Base-by-base conservation (phyloP, 2,113 vertebrate species). In the Lepisosteus oculatus region DNA sequence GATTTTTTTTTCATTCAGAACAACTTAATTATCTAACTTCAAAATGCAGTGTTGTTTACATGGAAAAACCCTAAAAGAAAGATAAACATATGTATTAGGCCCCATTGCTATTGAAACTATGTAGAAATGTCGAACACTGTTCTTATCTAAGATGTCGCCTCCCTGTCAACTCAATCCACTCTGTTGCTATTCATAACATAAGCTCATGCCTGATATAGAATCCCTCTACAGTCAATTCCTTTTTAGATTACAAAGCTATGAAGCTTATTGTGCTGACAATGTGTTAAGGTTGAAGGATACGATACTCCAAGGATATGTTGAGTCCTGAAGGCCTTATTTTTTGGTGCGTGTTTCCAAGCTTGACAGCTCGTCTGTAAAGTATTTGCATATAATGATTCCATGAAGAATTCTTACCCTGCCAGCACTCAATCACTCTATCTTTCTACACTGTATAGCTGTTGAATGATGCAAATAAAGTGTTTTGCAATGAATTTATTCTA, bases 361-460 rank as follows among this genome's bases (percentile, higher is more conserved):
- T 44, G 56, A 68, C 72, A 73, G 72, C 72, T 43, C 72, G 64
- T 56, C 65, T 17, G 43, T 57, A 54, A 42, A 45, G n/a, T 56
- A 54, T 55, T 54, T 62, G 43, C 65, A 61, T 67, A 54, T 54
- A 61, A 61, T 12, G 15, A 73, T 13, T 68, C 72, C 65, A 47
- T 55, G 14, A 43, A 15, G 68, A 56, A 11, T 14, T 3, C 8
- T 8, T 57, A 12, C 13, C 11, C 12, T 43, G 71, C 47, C 71
- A 73, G 65, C 55, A 59, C 43, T 73, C 72, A 61, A 4, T 67
- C 65, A 51, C 43, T 15, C 43, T 44, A 42, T 55, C 43, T 51
- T 14, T 45, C 61, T 44, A 62, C 17, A 54, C 42, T 56, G 56
- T 44, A 57, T 4, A n/a, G 41, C 13, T 65, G 65, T 43, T 59